Evolutionary conservation across 2,888 invertebrate genomes (phyloP), one percentile per base, ranked within the genome.

Genomic region (Beris chalybata): DNA sequence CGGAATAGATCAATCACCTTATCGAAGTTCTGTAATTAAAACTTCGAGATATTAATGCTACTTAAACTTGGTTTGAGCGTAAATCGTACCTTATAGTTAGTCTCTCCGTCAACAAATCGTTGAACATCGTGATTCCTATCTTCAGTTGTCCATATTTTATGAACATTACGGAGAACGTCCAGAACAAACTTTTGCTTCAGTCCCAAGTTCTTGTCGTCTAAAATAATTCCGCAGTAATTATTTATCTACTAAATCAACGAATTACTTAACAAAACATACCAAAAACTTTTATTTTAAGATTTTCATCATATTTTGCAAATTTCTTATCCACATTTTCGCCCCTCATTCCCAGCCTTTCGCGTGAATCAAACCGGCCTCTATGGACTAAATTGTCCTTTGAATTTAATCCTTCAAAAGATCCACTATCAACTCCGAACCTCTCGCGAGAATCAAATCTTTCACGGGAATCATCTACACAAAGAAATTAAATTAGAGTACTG

Each of bases 1-100:
- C 71, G 64, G 65, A 82, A 70, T 72, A 85, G 85, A 22, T 83
- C 81, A 53, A 81, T 78, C 6, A 84, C 81, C 1, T 79, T 80
- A 69, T 81, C 75, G 68, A 80, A 78, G 72, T 83, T 80, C 83
- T 84, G 76, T 15, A 61, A 68, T 83, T 82, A 53, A 22, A 1
- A 22, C 1, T 22, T 22, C 45, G 31, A 45, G 30, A 32, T 55
- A 47, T 47, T 13, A 53, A 44, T 45, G 11, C 4, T 45, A 47
- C 3, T 29, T 29, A 45, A 15, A 50, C 13, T 47, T 4, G 6
- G 29, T n/a, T 22, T 22, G 22, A 22, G 22, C 22, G 22, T 22
- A 22, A 53, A 3, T 53, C 53, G 30, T 61, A 67, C 67, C 29
- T 56, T 67, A 47, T 67, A 67, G 11, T 64, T 15, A 12, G 7